phyloP scores from a whole-genome alignment of 1,140 invertebrate species.

The Drosophila prosaltans region DNA sequence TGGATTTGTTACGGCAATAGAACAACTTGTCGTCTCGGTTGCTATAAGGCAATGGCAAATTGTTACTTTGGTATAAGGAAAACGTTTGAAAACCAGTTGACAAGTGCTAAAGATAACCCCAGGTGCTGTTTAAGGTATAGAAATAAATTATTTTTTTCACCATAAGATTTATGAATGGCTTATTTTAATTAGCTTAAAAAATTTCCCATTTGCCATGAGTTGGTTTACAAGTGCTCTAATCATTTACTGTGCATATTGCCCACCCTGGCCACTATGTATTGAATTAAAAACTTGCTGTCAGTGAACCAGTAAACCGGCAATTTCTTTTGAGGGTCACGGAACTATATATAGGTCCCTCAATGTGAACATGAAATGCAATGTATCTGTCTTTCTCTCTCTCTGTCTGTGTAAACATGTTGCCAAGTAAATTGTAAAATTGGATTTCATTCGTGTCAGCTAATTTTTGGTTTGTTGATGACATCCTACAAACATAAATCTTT shows the following conservation, averaged over 20 bases:
- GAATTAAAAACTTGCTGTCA: constrained; percentile 14
- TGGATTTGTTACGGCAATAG: constrained; percentile 77
- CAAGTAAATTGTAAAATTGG: constrained; percentile 1
- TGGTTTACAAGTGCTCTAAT: too few relatives aligned
- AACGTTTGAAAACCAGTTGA: background rate
- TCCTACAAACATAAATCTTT: constrained; percentile 66
- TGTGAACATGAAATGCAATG: background rate
- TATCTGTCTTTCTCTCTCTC: background rate
- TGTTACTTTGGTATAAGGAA: background rate
- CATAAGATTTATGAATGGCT: background rate
- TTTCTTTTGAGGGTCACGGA: constrained; percentile 15
- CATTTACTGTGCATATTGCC: constrained; percentile 9
- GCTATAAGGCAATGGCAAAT: constrained; percentile 24
- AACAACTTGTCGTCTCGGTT: constrained; percentile 34
- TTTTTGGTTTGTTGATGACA: constrained; percentile 75
- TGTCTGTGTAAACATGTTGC: too few relatives aligned
- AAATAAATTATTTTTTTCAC: background rate
- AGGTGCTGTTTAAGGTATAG: background rate
- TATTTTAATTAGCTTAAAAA: background rate
- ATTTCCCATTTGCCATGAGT: background rate
- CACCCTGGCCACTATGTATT: constrained; percentile 27
- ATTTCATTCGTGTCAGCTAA: constrained; percentile 17
- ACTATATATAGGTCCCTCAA: background rate
- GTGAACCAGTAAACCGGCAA: background rate
- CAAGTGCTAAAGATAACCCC: constrained; percentile 1